These are phyloP conservation scores for Rhagonycha lutea DNA, from an alignment of 2,888 invertebrate genomes.

Conservation along the genomic window DNA sequence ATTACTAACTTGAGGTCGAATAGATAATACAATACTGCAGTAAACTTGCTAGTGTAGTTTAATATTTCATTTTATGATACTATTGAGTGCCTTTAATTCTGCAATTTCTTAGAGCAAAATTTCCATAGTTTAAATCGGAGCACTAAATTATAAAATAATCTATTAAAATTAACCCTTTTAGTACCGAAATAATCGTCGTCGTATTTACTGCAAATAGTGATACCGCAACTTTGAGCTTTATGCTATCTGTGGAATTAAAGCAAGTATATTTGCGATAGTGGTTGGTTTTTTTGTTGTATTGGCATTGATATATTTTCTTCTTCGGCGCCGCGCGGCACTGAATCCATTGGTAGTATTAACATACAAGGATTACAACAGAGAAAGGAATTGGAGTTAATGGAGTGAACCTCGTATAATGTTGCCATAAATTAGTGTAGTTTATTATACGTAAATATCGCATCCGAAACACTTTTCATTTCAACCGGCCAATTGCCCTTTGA, in stretches of 20 bases:
- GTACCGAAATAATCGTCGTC: neutral
- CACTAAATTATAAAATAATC: too few species aligned
- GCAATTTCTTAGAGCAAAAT: neutral
- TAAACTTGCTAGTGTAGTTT: neutral
- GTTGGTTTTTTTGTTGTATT: neutral
- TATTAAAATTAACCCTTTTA: neutral
- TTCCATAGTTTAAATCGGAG: too few species aligned
- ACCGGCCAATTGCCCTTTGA: neutral
- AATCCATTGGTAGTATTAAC: neutral
- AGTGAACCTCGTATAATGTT: neutral
- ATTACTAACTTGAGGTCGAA: neutral
- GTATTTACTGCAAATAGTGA: too few species aligned
- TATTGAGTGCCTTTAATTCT: neutral
- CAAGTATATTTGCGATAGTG: neutral
- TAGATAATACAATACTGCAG: neutral
- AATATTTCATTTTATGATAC: neutral
- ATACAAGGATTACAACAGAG: neutral
- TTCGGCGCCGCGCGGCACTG: neutral
- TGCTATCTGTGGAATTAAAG: too few species aligned
- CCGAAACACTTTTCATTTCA: neutral
- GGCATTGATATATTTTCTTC: neutral
- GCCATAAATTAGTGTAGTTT: neutral
- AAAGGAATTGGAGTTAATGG: neutral
- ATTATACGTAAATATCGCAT: neutral
- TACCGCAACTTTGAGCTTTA: too few species aligned